Evolutionary conservation across 2,797 vertebrate species (phyloP).

Genomic region (Mus minutoides): DNA sequence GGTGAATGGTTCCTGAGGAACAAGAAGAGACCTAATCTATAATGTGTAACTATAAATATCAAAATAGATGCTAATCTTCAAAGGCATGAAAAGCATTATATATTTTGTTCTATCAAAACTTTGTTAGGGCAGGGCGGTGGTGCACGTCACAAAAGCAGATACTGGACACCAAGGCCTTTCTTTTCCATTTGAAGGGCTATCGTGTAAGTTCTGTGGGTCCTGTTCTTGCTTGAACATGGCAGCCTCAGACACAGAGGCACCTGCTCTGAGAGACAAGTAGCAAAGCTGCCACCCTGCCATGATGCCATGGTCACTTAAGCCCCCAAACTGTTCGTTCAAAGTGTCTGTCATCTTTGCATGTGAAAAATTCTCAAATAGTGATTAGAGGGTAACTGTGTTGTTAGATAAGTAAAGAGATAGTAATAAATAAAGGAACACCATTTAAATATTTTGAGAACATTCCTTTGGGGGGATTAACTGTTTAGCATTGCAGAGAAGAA

Average conservation of each 20-base stretch:
- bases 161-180: not conserved
- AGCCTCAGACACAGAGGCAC: not conserved
- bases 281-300: not conserved
- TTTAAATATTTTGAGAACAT: not conserved
- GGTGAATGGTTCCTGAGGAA: not conserved
- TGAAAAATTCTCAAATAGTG: not conserved
- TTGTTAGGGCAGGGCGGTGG: no score
- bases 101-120: not conserved
- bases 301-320: not conserved
- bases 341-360: not conserved
- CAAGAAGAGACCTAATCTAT: not conserved
- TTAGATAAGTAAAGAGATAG: not conserved
- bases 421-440: not conserved
- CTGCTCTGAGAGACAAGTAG: not conserved
- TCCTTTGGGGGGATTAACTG: not conserved
- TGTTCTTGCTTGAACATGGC: not conserved
- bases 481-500: not conserved
- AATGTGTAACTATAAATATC: not conserved
- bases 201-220: accelerated
- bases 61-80: not conserved
- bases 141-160: not conserved
- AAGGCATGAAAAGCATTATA: not conserved
- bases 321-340: not conserved
- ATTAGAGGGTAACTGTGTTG: not conserved
- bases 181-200: not conserved